These are phyloP conservation scores for Pristionchus japonicus DNA, from an alignment of 2,888 invertebrate species.

Conservation along the genomic window DNA sequence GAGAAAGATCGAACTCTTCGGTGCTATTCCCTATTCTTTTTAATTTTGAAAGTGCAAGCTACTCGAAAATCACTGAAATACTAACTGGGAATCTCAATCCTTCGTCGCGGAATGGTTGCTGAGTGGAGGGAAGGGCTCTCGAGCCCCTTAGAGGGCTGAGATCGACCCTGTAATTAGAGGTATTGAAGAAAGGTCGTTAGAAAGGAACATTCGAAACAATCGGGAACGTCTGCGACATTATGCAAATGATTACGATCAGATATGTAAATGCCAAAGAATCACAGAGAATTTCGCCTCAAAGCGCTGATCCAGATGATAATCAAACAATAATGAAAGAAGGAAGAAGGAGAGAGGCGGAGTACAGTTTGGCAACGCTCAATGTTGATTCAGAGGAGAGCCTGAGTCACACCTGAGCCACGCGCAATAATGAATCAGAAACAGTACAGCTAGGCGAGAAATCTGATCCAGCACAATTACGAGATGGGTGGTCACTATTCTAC, in stretches of 20 bases:
- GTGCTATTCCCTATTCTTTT: background rate
- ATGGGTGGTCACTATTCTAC: background rate
- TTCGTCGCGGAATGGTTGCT: background rate
- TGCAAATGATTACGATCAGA: too few relatives aligned
- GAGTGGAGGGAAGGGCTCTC: conserved; percentile 14
- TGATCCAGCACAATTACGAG: background rate
- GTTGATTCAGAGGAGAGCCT: conserved; percentile 12
- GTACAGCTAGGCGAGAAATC: background rate
- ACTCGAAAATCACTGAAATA: too few relatives aligned
- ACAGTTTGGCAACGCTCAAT: background rate
- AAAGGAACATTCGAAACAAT: background rate
- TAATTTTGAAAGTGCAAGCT: too few relatives aligned
- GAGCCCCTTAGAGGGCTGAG: conserved; percentile 32
- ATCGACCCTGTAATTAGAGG: conserved; percentile 2
- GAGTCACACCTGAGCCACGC: background rate
- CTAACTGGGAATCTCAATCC: conserved; percentile 19
- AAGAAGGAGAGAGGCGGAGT: background rate
- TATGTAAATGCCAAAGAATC: too few relatives aligned
- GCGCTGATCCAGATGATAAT: background rate
- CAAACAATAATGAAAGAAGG: background rate
- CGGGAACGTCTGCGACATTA: too few relatives aligned
- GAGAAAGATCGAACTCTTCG: background rate
- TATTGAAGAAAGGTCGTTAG: background rate
- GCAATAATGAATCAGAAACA: conserved; percentile 22
- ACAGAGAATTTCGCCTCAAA: too few relatives aligned